Conservation (phyloP, 53 echinoderm and acorn worm species). For the Crossaster papposus region DNA sequence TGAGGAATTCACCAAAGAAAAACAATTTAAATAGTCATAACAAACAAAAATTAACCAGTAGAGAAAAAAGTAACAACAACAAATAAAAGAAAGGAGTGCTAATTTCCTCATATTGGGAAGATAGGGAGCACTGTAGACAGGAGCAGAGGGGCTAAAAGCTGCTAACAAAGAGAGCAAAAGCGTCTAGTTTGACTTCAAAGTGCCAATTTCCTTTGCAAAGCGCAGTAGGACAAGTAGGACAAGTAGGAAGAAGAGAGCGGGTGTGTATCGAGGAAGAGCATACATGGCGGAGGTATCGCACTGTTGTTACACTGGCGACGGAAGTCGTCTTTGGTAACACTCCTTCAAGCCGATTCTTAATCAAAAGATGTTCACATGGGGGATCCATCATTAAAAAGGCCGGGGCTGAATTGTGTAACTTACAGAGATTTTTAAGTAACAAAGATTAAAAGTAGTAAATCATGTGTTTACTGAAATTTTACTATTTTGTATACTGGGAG, state of each 20-base stretch:
- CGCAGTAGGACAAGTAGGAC: neutral
- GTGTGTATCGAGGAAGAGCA: neutral
- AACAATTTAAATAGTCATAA: neutral
- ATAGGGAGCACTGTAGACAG: constrained; percentile 6
- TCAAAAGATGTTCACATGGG: constrained; percentile 26
- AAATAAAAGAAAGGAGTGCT: neutral
- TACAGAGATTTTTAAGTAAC: constrained; percentile 5
- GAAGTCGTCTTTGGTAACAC: constrained; percentile 43
- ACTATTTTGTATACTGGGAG: neutral
- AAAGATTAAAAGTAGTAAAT: neutral
- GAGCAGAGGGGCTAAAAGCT: neutral
- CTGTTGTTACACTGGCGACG: neutral
- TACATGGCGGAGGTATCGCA: neutral
- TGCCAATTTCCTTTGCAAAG: constrained; percentile 28
- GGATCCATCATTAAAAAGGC: constrained; percentile 17
- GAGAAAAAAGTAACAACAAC: neutral
- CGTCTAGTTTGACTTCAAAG: constrained; percentile 8
- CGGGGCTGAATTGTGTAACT: neutral
- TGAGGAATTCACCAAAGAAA: neutral
- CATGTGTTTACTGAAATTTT: neutral
- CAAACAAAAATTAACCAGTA: neutral
- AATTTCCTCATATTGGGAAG: constrained; percentile 36
- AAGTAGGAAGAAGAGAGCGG: neutral
- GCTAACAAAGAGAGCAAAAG: neutral
- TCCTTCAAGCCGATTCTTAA: constrained; percentile 31